phyloP scores from a whole-genome alignment of 37 sponge, comb jelly and placozoan genomes.

The Petrosia ficiformis region DNA sequence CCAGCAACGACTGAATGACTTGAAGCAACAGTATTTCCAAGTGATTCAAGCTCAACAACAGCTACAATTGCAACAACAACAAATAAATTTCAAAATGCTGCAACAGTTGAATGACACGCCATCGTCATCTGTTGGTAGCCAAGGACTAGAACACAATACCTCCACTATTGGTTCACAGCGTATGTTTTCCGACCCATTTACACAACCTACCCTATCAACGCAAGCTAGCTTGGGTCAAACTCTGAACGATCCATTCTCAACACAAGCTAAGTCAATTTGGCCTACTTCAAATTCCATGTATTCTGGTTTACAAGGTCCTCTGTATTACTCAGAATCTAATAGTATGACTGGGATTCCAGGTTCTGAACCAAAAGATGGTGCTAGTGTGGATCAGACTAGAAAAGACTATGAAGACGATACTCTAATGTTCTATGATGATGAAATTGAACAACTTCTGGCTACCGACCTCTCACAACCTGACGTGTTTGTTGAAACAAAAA shows the following conservation, averaged over 20 bases:
- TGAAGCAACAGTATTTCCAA: background rate
- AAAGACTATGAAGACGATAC: background rate
- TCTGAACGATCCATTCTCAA: background rate
- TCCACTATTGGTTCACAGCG: background rate
- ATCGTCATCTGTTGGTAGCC: background rate
- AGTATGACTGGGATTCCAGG: background rate
- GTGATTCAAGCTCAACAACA: background rate
- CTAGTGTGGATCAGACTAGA: background rate
- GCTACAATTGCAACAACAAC: background rate
- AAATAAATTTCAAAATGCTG: no score
- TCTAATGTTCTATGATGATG: background rate
- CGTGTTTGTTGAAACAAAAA: background rate
- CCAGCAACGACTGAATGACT: background rate
- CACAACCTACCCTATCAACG: background rate
- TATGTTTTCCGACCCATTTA: background rate
- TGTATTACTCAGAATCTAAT: background rate
- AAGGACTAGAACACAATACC: no score
- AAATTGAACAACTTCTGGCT: background rate
- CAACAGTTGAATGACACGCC: background rate
- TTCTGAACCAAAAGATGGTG: background rate
- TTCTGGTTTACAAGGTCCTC: slow-evolving; percentile 1
- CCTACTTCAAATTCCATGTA: no score
- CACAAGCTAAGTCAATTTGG: no score
- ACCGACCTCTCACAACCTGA: background rate
- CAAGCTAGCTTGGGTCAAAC: background rate